Evolutionary conservation across 2,113 vertebrate species (phyloP).

Genomic region (Otocyon megalotis): DNA sequence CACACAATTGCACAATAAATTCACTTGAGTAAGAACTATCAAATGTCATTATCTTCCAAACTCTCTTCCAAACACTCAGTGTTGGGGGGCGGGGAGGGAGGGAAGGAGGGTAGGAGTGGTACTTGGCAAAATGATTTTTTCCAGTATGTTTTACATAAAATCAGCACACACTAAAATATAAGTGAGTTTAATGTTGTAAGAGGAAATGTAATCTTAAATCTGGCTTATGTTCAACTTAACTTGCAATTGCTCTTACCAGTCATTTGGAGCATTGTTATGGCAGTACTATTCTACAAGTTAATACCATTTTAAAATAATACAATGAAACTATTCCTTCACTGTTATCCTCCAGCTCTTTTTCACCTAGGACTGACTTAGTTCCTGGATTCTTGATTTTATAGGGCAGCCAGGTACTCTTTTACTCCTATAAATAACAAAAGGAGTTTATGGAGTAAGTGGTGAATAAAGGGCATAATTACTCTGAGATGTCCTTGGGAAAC

Average conservation of each 20-base stretch:
- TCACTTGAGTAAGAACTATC: slow-evolving; percentile 39
- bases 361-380: not conserved
- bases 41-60: slow-evolving; percentile 46
- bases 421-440: not conserved
- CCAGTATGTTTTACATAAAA: slow-evolving; percentile 69
- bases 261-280: not conserved
- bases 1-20: slow-evolving; percentile 43
- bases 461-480: not conserved
- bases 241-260: slow-evolving; percentile 11
- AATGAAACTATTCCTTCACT: not conserved
- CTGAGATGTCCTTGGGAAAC: not conserved
- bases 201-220: slow-evolving; percentile 69
- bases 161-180: slow-evolving; percentile 69
- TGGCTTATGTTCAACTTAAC: slow-evolving; percentile 44
- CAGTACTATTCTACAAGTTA: not conserved
- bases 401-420: not conserved
- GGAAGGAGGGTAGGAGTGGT: not conserved
- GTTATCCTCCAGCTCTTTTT: not conserved
- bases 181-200: slow-evolving; percentile 62
- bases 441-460: not conserved
- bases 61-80: not conserved
- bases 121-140: slow-evolving; percentile 60
- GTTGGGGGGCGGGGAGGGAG: not conserved
- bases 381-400: slow-evolving; percentile 33
- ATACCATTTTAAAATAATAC: not conserved